Evolutionary conservation across 2,113 vertebrate genomes (phyloP).

Genomic region (Struthio camelus): DNA sequence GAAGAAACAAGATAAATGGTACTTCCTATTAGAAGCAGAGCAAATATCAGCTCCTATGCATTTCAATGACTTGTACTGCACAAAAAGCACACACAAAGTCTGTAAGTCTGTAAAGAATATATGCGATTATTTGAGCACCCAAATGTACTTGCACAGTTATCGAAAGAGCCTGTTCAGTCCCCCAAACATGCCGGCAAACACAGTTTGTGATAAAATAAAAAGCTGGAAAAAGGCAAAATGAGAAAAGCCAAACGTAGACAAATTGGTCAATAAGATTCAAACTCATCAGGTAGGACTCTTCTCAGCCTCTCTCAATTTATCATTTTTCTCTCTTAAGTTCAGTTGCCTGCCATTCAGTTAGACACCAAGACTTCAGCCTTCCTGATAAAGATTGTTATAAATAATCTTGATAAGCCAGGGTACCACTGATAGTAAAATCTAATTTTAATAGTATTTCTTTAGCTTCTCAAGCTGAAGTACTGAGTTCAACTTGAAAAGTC

Average conservation of each 20-base stretch:
- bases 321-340: background rate
- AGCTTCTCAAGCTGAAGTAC: too few relatives aligned
- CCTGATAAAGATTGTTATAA: background rate
- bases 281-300: background rate
- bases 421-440: background rate
- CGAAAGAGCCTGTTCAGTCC: background rate
- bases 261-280: background rate
- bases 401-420: background rate
- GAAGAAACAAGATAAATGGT: background rate
- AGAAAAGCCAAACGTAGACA: background rate
- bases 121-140: background rate
- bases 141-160: background rate
- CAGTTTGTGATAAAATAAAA: background rate
- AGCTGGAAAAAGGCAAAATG: background rate
- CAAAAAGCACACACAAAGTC: background rate
- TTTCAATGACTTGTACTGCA: background rate
- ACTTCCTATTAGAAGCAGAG: background rate
- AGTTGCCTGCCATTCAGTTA: background rate
- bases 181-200: background rate
- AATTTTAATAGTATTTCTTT: background rate
- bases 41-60: background rate
- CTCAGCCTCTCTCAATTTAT: background rate
- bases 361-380: background rate
- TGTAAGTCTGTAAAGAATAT: background rate
- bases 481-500: background rate